Evolutionary conservation across 2,113 vertebrate species (phyloP), one percentile per base, ranked within the genome.

Genomic region (Amazona vittata): DNA sequence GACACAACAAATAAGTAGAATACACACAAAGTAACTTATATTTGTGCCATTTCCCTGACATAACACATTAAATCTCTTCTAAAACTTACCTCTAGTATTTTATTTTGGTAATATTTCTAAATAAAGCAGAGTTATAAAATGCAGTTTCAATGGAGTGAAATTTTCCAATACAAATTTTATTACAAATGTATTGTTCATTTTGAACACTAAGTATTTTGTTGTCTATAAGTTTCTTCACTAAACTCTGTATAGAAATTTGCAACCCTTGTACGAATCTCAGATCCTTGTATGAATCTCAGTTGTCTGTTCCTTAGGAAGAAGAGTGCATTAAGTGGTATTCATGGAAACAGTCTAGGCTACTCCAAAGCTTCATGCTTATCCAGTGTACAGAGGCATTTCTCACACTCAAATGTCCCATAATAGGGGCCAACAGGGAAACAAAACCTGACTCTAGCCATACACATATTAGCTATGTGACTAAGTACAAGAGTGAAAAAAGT

Each of bases 131-230:
- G 6, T 3, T 55, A 79, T 26, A 75, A 78, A 84, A 68, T 19
- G 1, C 1, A 2, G 4, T 24, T 81, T 74, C 16, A 63, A 25
- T 2, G 3, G 25, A 67, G 12, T 29, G 5, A 78, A 25, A 4
- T 39, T 82, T 63, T 82, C 26, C 14, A 78, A 68, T 55, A 6
- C 39, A 68, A n/a, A 73, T 79, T 80, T 63, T 43, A 64, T 71
- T 50, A 26, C 3, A 67, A 74, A 62, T 13, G 1, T 28, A 49
- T 41, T 46, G 15, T 57, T 10, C 8, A 39, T 60, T 95, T 94
- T 71, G 8, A 14, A 60, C 8, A 12, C 11, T 78, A 65, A 41
- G 3, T 28, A 26, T 60, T 91, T 90, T 82, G 4, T 69, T 83
- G 44, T 18, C 31, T 43, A 0, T 41, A 73, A 46, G 16, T 35